These are phyloP conservation scores for Theristicus caerulescens DNA, from an alignment of 2,113 vertebrate genomes.

Conservation along the genomic window DNA sequence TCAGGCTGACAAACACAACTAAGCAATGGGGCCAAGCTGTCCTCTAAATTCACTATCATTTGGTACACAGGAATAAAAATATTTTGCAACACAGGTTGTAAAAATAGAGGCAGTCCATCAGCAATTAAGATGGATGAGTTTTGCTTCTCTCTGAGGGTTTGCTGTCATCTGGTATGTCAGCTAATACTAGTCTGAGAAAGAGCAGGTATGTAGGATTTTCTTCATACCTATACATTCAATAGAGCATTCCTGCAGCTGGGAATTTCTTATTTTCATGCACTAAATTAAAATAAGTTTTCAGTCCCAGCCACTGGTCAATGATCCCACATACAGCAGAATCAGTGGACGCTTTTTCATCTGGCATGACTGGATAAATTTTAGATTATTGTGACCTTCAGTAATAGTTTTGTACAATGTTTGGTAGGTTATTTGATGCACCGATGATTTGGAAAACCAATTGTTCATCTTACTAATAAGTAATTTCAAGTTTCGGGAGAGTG, in stretches of 20 bases:
- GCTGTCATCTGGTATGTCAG: neutral
- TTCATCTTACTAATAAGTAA: neutral
- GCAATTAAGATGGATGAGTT: neutral
- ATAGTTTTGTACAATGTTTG: neutral
- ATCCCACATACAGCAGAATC: neutral
- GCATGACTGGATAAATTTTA: neutral
- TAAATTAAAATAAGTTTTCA: neutral
- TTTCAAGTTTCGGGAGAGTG: neutral
- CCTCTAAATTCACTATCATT: neutral
- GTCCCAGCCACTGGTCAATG: neutral
- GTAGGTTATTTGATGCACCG: neutral
- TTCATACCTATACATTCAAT: neutral
- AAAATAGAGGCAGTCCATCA: neutral
- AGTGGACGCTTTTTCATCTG: neutral
- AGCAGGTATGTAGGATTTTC: neutral
- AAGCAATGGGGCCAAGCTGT: neutral
- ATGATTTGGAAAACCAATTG: neutral
- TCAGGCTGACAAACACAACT: neutral
- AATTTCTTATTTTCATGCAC: neutral
- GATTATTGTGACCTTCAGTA: neutral
- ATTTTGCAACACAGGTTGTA: neutral
- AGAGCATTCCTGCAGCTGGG: neutral
- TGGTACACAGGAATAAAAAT: neutral
- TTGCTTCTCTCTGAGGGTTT: neutral
- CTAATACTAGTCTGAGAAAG: neutral